A percentile compares a stretch with the other conserved stretches of the same genome.
Evolutionary conservation across 2,888 invertebrate species (phyloP).

Genomic region (Lasioglossum zephyrum): DNA sequence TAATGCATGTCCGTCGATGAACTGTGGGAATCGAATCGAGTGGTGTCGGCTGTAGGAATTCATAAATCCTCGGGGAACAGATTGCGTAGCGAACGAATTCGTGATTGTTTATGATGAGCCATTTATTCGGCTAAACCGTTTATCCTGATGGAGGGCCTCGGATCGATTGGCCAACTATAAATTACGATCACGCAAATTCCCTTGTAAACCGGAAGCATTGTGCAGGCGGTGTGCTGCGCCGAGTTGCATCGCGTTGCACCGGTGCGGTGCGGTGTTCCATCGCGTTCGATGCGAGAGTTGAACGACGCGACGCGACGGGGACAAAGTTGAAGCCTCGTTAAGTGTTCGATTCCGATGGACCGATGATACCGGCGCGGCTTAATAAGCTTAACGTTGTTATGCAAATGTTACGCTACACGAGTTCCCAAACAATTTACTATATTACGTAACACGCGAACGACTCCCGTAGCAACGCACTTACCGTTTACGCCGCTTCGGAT

Average conservation of each 20-base stretch:
- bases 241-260: too few relatives aligned
- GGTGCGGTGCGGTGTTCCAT: neutral
- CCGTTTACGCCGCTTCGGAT: constrained; percentile 42
- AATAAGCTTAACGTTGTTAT: constrained; percentile 71
- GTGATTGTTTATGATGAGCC: constrained; percentile 28
- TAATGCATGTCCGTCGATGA: neutral
- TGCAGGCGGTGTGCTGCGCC: neutral
- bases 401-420: constrained; percentile 66
- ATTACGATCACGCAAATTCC: constrained; percentile 42
- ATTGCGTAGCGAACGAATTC: constrained; percentile 21
- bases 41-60: neutral
- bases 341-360: constrained; percentile 59
- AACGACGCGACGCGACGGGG: constrained; percentile 1
- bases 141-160: constrained; percentile 5
- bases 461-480: constrained; percentile 40
- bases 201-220: constrained; percentile 23
- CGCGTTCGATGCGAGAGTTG: neutral
- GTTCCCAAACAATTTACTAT: constrained; percentile 69
- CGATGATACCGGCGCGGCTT: constrained; percentile 57
- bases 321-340: constrained; percentile 50
- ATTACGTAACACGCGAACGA: constrained; percentile 51
- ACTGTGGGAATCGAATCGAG: neutral
- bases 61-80: neutral
- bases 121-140: constrained; percentile 28
- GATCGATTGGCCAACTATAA: constrained; percentile 25